Evolutionary conservation across 2,888 invertebrate genomes (phyloP), one percentile per base, ranked within the genome.

Genomic region (Schrankia costaestrigalis): DNA sequence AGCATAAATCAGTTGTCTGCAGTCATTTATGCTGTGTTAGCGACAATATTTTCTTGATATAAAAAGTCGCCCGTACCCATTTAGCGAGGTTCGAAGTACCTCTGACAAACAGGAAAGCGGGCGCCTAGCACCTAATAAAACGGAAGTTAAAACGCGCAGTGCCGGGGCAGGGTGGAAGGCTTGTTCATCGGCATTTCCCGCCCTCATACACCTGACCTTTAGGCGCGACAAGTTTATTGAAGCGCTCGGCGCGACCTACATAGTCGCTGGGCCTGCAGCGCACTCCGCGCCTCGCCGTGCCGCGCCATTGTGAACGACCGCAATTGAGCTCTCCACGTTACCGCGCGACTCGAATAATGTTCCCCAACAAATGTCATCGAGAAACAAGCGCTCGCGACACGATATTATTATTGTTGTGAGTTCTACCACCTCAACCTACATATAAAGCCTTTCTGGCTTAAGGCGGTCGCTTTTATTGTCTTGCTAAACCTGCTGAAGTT

Each of bases 191-290:
- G 69, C 74, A 74, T 78, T 84, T 82, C 79, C 79, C 79, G 82
- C 75, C 82, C 81, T 79, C 78, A 82, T 81, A 83, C 83, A 84
- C 84, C 83, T 87, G 86, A 85, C 85, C 86, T 87, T 86, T 85
- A 65, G 63, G 76, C 72, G 78, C 78, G 80, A 82, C 84, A 73
- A 83, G 83, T 80, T 85, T 78, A 80, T 73, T 74, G 82, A 82
- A 78, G 80, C 82, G 78, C 73, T 75, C 70, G 72, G 58, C 63
- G 68, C 81, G 86, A 86, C 86, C 86, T 87, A 86, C 63, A 84
- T 85, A 70, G 72, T 55, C 63, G 64, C 70, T 62, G 66, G 64
- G 63, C 67, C 67, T 68, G 64, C 64, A 65, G 58, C 53, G 44
- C 25, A 25, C 22, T 37, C 49, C 38, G 44, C 39, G 28, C 39